phyloP scores from a whole-genome alignment of 2,113 vertebrate species.

The Eolophus roseicapilla region DNA sequence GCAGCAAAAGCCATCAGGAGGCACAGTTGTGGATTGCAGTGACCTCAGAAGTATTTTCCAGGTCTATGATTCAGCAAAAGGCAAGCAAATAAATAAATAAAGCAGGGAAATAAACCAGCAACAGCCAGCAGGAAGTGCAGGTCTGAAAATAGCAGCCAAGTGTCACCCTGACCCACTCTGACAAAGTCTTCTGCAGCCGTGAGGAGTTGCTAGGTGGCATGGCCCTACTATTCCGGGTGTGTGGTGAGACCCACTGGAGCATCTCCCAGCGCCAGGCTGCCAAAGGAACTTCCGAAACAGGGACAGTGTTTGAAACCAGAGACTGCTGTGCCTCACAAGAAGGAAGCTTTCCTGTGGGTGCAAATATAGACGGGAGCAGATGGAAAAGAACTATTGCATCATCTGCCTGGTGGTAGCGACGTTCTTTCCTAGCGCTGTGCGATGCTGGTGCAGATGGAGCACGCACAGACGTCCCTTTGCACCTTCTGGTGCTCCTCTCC shows the following conservation, averaged over 20 bases:
- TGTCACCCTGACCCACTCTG: slow-evolving; percentile 41
- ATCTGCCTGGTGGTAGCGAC: fast-evolving
- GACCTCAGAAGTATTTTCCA: background rate
- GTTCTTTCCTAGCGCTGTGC: fast-evolving
- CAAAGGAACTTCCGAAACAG: background rate
- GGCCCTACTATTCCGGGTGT: background rate
- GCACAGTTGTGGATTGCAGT: background rate
- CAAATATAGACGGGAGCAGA: slow-evolving; percentile 16
- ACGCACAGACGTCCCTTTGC: fast-evolving
- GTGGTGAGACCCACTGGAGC: background rate
- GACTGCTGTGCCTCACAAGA: background rate
- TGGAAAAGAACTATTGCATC: background rate
- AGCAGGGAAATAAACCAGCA: background rate
- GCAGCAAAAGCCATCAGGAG: background rate
- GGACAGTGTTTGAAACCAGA: background rate
- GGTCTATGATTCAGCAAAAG: slow-evolving; percentile 22
- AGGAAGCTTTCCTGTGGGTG: background rate
- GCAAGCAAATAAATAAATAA: background rate
- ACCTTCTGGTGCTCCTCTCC: background rate
- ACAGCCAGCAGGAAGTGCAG: slow-evolving; percentile 1
- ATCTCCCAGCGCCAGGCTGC: background rate
- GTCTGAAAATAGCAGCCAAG: slow-evolving; percentile 47
- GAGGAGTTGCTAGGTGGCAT: slow-evolving; percentile 6
- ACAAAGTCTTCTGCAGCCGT: background rate
- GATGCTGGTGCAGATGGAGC: background rate